Evolutionary conservation across 2,113 vertebrate species (phyloP).

Genomic region (Petrocephalus zakoni): DNA sequence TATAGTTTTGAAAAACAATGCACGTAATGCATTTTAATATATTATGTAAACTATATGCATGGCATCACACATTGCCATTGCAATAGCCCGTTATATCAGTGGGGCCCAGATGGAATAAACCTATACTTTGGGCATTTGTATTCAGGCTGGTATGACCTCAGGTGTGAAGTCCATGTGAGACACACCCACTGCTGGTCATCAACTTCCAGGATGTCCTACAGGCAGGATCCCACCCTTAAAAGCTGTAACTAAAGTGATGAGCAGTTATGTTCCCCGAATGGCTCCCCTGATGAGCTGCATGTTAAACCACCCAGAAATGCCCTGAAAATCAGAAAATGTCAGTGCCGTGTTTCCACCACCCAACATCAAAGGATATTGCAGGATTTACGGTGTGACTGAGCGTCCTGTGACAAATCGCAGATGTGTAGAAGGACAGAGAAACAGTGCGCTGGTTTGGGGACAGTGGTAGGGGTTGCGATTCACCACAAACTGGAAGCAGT

Average conservation of each 20-base stretch:
- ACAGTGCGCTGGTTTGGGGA: not conserved
- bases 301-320: not conserved
- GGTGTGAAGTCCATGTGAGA: not conserved
- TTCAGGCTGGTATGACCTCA: not conserved
- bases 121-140: not conserved
- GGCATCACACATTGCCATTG: not conserved
- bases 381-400: not conserved
- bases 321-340: not conserved
- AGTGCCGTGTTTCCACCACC: not conserved
- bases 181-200: not conserved
- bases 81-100: not conserved
- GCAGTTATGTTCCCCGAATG: not conserved
- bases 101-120: not conserved
- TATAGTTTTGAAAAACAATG: not conserved
- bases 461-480: not conserved
- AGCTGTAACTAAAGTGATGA: not conserved
- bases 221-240: not conserved
- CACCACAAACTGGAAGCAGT: not conserved
- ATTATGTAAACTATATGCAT: conserved; percentile 5
- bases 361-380: not conserved
- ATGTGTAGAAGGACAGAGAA: not conserved
- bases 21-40: not conserved
- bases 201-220: not conserved
- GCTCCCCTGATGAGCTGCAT: not conserved
- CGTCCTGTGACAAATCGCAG: not conserved